Evolutionary conservation across 2,888 invertebrate genomes (phyloP).

Genomic region (Aspidapion aeneum): DNA sequence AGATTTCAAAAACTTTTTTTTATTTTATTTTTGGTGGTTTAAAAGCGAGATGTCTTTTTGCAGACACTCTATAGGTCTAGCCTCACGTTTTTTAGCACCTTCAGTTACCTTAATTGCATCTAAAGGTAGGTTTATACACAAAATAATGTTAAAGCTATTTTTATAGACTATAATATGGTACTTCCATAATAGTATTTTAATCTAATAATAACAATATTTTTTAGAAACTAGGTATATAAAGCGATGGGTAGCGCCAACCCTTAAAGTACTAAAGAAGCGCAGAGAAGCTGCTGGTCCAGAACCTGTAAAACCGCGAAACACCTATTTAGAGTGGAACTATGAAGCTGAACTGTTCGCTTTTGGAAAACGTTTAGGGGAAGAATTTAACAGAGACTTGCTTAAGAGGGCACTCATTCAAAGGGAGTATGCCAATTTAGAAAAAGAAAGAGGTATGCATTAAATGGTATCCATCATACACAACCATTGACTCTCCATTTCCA

Average conservation of each 20-base stretch:
- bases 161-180: background rate
- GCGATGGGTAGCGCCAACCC: conserved; percentile 68
- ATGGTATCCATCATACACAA: background rate
- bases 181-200: background rate
- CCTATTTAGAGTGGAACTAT: conserved; percentile 83
- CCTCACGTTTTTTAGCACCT: conserved; percentile 6
- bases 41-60: conserved; percentile 13
- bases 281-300: conserved; percentile 56
- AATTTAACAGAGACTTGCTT: conserved; percentile 68
- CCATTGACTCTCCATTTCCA: background rate
- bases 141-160: background rate
- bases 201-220: background rate
- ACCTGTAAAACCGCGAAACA: conserved; percentile 54
- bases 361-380: conserved; percentile 78
- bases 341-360: conserved; percentile 86
- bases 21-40: background rate
- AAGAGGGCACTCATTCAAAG: conserved; percentile 75
- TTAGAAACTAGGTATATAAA: conserved; percentile 43
- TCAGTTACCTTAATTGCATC: background rate
- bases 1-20: background rate
- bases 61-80: conserved; percentile 9
- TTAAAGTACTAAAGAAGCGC: conserved; percentile 58
- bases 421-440: conserved; percentile 71
- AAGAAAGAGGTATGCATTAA: conserved; percentile 33
- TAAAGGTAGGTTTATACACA: conserved; percentile 8